Base-by-base conservation (phyloP, 2,113 vertebrate genomes). In the Notarius quadriscutis region DNA sequence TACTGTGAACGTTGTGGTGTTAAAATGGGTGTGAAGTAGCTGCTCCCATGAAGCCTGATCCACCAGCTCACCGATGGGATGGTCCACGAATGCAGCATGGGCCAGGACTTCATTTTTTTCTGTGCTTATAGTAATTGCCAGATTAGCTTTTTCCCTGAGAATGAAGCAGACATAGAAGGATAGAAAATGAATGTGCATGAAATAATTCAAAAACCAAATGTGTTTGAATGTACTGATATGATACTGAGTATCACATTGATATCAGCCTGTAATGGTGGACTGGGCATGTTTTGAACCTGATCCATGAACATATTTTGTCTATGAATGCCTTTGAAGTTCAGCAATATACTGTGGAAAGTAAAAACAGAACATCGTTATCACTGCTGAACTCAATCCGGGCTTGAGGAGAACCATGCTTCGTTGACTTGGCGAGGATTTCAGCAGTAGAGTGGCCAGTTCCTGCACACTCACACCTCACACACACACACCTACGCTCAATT, bases 121-220 rank as follows among this genome's bases (percentile, higher is more conserved):
- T 84, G 94, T 95, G 92, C 90, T 94, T 91, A 99, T 88, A 0
- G 96, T 98, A 91, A 99, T 91, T 1, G 98, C 96, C 91, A 99
- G 93, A 86, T 96, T 99, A 57, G 97, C 95, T 86, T 95, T 97
- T 91, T 99, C 98, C 86, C 98, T 99, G 92, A 30, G 27, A 81
- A 80, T 27, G 1, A 84, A 94, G 90, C 27, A 92, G 14, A 89
- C 84, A 30, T 3, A 62, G 81, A 81, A 86, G 83, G 7, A 77
- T 81, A 51, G 20, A 20, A 58, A 67, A 53, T 53, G 1, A 51
- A 83, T 5, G 15, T 25, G 7, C 41, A n/a, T 8, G 6, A n/a
- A 50, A 53, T 78, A 22, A 50, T 50, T 50, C 18, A n/a, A n/a
- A 20, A 50, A 22, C 7, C 7, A 41, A 72, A 41, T 72, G 2